Percentiles rank a stretch among this genome's conserved stretches.
Conservation (phyloP, 2,888 invertebrate species). For the Sinodicranocentrus sp. region DNA sequence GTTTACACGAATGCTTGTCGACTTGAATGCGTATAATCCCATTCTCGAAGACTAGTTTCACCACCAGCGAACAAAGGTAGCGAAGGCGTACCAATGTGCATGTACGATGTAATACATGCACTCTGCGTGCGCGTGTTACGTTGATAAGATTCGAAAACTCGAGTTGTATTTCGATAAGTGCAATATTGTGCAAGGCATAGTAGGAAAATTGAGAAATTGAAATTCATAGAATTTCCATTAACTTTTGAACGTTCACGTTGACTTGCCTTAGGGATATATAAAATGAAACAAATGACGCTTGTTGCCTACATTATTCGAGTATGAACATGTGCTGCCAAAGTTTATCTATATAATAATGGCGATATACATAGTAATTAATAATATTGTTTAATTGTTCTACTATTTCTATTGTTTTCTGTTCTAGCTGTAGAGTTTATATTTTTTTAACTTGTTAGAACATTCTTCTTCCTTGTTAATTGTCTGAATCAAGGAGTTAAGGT, state of each 20-base stretch:
- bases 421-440: background rate
- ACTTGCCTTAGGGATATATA: no score
- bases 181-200: no score
- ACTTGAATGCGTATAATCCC: background rate
- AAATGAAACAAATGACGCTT: background rate
- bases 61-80: no score
- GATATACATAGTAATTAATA: background rate
- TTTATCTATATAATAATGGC: background rate
- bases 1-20: no score
- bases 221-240: no score
- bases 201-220: no score
- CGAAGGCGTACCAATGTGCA: no score
- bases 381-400: background rate
- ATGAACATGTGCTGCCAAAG: constrained; percentile 16
- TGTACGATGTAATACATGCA: no score
- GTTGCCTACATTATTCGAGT: background rate
- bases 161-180: no score
- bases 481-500: background rate
- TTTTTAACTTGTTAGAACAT: background rate
- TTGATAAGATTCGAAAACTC: no score
- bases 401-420: background rate
- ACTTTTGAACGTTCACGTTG: no score
- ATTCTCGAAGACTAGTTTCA: constrained; percentile 5
- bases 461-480: background rate
- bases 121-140: no score